Base-by-base conservation (phyloP, 2,888 invertebrate genomes). In the Meandrusa payeni region DNA sequence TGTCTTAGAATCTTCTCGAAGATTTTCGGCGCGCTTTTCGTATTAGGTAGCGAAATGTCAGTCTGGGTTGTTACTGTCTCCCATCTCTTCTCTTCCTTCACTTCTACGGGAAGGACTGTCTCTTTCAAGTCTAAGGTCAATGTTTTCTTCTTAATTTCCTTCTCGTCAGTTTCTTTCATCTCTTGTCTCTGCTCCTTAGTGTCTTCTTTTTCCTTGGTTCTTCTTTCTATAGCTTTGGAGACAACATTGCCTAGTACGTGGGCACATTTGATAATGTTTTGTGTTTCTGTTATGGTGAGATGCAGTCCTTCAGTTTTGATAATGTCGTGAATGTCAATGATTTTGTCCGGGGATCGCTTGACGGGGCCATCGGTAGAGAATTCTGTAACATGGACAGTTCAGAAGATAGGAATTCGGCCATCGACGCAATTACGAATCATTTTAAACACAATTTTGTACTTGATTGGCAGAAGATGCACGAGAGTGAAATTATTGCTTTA, bases 11-110 rank as follows among this genome's bases (percentile, higher is more conserved):
- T 86, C 17, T 74, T 85, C 52, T 87, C 87, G 49, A 87, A 87
- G 0, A 87, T 87, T 50, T 61, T 74, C n/a, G 87, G 87, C 56
- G 87, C 87, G 50, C 82, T 85, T 55, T 76, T 79, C 0, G 87
- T 87, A 40, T 87, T 87, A 0, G 87, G 87, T 20, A 86, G 47
- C 2, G 87, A 87, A 31, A 87, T 87, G 49, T 87, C 87, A 1
- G 87, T 87, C 49, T 87, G 87, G 0, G 86, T 86, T 0, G 76
- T 79, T 0, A 69, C 80, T 0, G 74, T 76, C 47, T 81, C 81
- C 46, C 68, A 56, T 64, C 46, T 74, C 62, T 68, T 78, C 55
- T 71, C 73, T 24, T 68, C 68, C 32, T 63, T 56, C 0, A 65
- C 69, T 9, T 69, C 63, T 1, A 65, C 46, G 0, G 85, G 82